These are phyloP conservation scores for Cottus gobio DNA, from an alignment of 2,113 vertebrate species.

Conservation along the genomic window DNA sequence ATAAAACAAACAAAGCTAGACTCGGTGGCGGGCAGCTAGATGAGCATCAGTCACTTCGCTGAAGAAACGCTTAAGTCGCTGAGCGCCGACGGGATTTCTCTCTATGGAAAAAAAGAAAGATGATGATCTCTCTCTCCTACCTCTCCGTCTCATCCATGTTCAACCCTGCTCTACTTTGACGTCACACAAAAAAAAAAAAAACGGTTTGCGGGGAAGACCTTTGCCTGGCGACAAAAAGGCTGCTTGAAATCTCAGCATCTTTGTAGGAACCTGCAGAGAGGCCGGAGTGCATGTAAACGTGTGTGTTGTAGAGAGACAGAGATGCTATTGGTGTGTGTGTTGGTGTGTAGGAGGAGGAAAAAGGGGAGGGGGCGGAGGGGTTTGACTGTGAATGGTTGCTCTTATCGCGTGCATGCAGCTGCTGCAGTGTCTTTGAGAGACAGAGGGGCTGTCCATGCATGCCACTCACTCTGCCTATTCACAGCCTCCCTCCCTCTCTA, in stretches of 20 bases:
- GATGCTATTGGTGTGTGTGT: constrained; percentile 44
- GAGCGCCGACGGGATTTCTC: constrained; percentile 19
- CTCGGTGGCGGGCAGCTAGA: background rate
- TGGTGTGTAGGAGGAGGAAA: constrained; percentile 69
- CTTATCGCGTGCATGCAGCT: constrained; percentile 84
- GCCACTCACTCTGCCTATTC: constrained; percentile 77
- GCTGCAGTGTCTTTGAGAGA: constrained; percentile 81
- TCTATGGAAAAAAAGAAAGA: constrained; percentile 24
- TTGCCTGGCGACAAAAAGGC: constrained; percentile 56
- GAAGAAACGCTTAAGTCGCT: background rate
- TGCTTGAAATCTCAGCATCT: constrained; percentile 57
- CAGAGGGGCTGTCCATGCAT: constrained; percentile 78
- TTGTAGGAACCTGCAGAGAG: constrained; percentile 51
- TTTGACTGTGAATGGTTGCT: constrained; percentile 77
- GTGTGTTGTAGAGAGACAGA: constrained; percentile 20
- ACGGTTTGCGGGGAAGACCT: constrained; percentile 52
- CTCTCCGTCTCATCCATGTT: constrained; percentile 39
- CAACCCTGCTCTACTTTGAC: constrained; percentile 44
- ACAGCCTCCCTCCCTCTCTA: constrained; percentile 59
- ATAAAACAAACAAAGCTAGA: background rate
- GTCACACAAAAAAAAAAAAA: constrained; percentile 28
- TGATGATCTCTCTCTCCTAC: constrained; percentile 13
- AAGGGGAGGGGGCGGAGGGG: constrained; percentile 60
- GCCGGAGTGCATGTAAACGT: constrained; percentile 32
- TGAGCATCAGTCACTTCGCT: constrained; percentile 9